Percentiles rank a stretch among this genome's conserved stretches.
phyloP scores from a whole-genome alignment of 2,797 vertebrate species.

The Sebastes vulpes region DNA sequence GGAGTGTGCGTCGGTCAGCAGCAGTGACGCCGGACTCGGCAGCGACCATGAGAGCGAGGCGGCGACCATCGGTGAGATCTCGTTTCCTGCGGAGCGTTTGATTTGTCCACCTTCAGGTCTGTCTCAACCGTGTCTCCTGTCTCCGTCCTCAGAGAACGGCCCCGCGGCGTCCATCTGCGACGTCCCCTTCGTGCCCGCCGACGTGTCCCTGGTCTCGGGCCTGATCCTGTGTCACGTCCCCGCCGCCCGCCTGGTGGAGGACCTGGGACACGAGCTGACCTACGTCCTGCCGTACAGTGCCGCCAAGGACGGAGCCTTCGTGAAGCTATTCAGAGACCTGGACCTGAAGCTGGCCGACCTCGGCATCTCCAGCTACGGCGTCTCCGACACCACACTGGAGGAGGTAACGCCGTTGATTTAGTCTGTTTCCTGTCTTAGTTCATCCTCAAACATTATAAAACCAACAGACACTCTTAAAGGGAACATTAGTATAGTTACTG shows the following conservation, averaged over 20 bases:
- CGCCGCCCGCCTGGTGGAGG: slow-evolving; percentile 92
- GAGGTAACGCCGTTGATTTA: slow-evolving; percentile 79
- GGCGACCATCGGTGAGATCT: slow-evolving; percentile 90
- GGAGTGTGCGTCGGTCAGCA: slow-evolving; percentile 94
- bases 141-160: slow-evolving; percentile 60
- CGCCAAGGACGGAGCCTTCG: slow-evolving; percentile 94
- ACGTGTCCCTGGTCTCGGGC: slow-evolving; percentile 91
- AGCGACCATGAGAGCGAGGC: slow-evolving; percentile 98
- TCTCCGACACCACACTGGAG: slow-evolving; percentile 96
- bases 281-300: slow-evolving; percentile 94
- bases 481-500: too few species aligned
- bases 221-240: slow-evolving; percentile 93
- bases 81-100: neutral
- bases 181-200: slow-evolving; percentile 56
- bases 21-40: slow-evolving; percentile 96
- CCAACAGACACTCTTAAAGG: too few species aligned
- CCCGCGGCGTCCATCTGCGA: slow-evolving; percentile 25
- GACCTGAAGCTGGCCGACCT: slow-evolving; percentile 92
- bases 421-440: too few species aligned
- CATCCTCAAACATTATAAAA: too few species aligned
- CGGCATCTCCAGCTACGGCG: slow-evolving; percentile 96
- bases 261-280: slow-evolving; percentile 95
- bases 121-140: slow-evolving; percentile 8
- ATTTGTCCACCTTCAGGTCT: neutral
- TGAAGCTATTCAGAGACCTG: slow-evolving; percentile 94